These are phyloP conservation scores for Drosophila navojoa DNA, from an alignment of 1,140 invertebrate genomes.

Conservation along the genomic window DNA sequence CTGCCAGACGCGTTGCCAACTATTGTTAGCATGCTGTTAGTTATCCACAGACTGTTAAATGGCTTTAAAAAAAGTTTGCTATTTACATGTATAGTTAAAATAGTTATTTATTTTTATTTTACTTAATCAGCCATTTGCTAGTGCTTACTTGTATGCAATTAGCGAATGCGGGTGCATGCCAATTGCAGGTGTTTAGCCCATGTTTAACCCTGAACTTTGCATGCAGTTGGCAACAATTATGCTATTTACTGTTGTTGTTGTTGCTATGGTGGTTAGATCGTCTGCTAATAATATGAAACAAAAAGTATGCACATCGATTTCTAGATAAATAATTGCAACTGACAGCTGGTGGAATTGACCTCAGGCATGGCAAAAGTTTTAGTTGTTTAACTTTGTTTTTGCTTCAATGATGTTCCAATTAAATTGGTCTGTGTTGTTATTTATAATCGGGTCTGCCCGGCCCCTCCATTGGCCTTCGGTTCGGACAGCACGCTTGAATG, in stretches of 20 bases:
- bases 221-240: slow-evolving; percentile 35
- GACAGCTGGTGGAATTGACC: slow-evolving; percentile 24
- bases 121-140: neutral
- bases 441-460: slow-evolving; percentile 55
- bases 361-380: slow-evolving; percentile 3
- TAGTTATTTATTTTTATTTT: neutral
- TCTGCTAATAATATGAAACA: slow-evolving; percentile 6
- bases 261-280: slow-evolving; percentile 8
- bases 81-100: neutral
- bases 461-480: slow-evolving; percentile 57
- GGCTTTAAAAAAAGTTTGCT: neutral
- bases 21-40: neutral
- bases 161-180: slow-evolving; percentile 32
- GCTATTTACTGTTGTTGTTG: neutral
- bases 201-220: slow-evolving; percentile 61
- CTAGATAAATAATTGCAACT: slow-evolving; percentile 22
- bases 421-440: slow-evolving; percentile 44
- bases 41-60: neutral
- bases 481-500: slow-evolving; percentile 58
- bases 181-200: slow-evolving; percentile 60
- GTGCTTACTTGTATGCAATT: slow-evolving; percentile 9
- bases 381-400: neutral
- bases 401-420: slow-evolving; percentile 70
- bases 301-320: slow-evolving; percentile 4
- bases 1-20: too few relatives aligned